Conservation (phyloP, 2,888 invertebrate species). For the Epicampocera succincta region DNA sequence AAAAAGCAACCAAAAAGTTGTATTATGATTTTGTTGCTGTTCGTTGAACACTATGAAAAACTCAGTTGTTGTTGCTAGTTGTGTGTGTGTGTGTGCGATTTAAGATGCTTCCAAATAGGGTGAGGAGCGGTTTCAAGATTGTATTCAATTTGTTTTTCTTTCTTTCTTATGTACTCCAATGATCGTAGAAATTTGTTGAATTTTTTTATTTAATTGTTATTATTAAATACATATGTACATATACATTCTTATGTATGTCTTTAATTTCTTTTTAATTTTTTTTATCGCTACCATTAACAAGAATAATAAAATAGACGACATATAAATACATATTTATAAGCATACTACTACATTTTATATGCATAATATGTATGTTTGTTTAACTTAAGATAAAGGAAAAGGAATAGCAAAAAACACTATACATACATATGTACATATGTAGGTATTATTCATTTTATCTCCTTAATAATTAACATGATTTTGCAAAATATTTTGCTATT, state of each 20-base stretch:
- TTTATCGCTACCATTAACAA: constrained; percentile 7
- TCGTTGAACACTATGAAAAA: constrained; percentile 6
- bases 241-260: no score
- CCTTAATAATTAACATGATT: constrained; percentile 14
- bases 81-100: background rate
- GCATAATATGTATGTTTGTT: no score
- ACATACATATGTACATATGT: no score
- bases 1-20: constrained; percentile 19
- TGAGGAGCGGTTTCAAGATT: constrained; percentile 2
- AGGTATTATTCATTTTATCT: constrained; percentile 1
- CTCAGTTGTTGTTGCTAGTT: constrained; percentile 19
- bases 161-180: background rate
- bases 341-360: no score
- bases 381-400: no score
- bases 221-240: background rate
- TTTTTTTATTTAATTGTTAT: constrained; percentile 18
- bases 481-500: constrained; percentile 1
- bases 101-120: background rate
- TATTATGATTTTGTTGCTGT: constrained; percentile 11
- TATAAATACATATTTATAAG: background rate
- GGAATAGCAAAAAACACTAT: no score
- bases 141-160: background rate
- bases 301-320: background rate
- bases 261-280: background rate
- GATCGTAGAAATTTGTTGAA: background rate